Evolutionary conservation across 2,113 vertebrate genomes (phyloP).

Genomic region (Corythaeola cristata): DNA sequence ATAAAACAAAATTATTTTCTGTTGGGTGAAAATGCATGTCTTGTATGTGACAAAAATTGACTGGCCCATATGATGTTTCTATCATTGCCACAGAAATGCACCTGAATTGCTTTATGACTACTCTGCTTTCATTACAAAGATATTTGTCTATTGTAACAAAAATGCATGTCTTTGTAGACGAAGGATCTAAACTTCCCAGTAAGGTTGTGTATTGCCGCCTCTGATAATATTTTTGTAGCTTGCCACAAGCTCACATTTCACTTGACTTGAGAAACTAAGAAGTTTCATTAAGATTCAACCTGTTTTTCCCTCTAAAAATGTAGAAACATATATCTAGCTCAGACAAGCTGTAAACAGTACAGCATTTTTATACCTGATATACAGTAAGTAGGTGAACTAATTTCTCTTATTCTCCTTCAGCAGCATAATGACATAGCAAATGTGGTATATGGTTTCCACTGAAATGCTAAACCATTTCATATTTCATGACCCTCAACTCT

Average conservation of each 20-base stretch:
- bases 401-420: constrained; percentile 8
- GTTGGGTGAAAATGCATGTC: background rate
- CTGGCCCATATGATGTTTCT: background rate
- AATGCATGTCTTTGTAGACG: background rate
- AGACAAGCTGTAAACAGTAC: background rate
- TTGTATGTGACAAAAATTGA: background rate
- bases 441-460: background rate
- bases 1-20: background rate
- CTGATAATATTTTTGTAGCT: background rate
- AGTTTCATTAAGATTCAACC: background rate
- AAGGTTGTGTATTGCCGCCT: background rate
- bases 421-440: background rate
- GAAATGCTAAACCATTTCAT: constrained; percentile 19
- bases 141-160: background rate
- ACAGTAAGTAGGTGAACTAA: background rate
- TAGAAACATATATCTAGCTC: background rate
- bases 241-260: background rate
- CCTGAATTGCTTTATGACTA: background rate
- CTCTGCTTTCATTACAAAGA: background rate
- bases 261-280: background rate
- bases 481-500: constrained; percentile 4
- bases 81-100: background rate
- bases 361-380: background rate
- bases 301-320: background rate
- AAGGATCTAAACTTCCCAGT: background rate